Base-by-base conservation (phyloP, 2,113 vertebrate species). In the Tupaia chinensis region DNA sequence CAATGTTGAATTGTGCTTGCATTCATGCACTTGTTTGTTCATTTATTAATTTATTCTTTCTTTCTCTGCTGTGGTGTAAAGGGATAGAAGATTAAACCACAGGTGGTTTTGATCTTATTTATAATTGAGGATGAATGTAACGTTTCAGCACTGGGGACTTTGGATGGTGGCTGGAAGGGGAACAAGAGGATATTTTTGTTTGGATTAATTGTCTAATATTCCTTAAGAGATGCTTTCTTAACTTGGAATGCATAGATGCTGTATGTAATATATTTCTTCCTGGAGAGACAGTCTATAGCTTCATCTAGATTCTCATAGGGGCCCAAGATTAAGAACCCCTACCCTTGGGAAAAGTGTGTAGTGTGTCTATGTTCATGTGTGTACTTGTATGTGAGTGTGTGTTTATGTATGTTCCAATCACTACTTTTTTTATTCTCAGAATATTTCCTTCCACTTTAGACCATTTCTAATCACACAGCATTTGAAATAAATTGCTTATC, bases 401-500 rank as follows among this genome's bases (percentile, higher is more conserved):
- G 12, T 56, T 10, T 56, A 9, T 32, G 16, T 65, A 58, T 79
- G 4, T 79, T 90, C 34, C 5, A 87, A 44, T 4, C 29, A 87
- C 7, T 91, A 65, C 15, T 73, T 85, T 87, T 81, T 91, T 63
- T 91, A 73, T 77, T 93, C n/a, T 93, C n/a, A 88, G 72, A 95
- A 95, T 95, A 81, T 90, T 25, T 91, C 29, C n/a, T 91, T 92
- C 17, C 29, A 69, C 74, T 95, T 80, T 77, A 73, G 29, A 70
- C 19, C 6, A 66, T 95, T 96, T 96, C 69, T 92, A 93, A 69
- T 94, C 22, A 86, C 10, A 91, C 78, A 17, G 8, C 89, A 63
- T 92, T 96, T 96, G 76, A 66, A 96, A 66, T 70, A 96, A 95
- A 79, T 94, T 79, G 13, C 69, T 83, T 85, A 91, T 82, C 70